Conservation (phyloP, 2,888 invertebrate species). For the Schrankia costaestrigalis region DNA sequence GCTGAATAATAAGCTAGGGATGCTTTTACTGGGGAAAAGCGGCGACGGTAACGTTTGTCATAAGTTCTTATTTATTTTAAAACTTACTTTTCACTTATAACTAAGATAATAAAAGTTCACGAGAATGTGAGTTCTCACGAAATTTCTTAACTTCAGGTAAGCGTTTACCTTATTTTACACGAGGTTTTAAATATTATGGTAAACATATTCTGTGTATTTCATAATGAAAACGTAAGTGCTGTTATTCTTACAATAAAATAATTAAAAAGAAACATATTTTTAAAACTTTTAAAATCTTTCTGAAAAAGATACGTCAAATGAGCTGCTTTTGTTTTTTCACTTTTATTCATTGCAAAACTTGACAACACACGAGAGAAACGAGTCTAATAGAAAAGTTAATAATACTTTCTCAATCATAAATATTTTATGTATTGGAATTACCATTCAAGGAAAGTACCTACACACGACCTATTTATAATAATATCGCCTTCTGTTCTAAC, state of each 20-base stretch:
- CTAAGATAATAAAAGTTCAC: slow-evolving; percentile 24
- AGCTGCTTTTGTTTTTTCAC: slow-evolving; percentile 1
- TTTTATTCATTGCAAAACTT: too few relatives aligned
- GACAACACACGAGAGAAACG: too few relatives aligned
- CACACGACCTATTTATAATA: too few relatives aligned
- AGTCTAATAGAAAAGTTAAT: too few relatives aligned
- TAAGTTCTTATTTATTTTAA: slow-evolving; percentile 29
- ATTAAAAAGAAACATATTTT: too few relatives aligned
- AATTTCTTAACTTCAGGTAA: slow-evolving; percentile 12
- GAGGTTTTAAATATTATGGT: slow-evolving; percentile 15
- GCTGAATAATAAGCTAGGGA: slow-evolving; percentile 15
- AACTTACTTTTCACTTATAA: slow-evolving; percentile 27
- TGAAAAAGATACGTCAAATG: slow-evolving; percentile 3
- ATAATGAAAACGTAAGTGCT: slow-evolving; percentile 10
- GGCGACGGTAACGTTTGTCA: slow-evolving; percentile 17
- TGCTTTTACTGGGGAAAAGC: slow-evolving; percentile 17
- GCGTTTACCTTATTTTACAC: slow-evolving; percentile 18
- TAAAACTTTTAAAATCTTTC: slow-evolving; percentile 9
- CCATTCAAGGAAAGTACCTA: too few relatives aligned
- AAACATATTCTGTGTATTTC: slow-evolving; percentile 10
- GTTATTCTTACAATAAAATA: too few relatives aligned
- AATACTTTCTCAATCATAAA: too few relatives aligned
- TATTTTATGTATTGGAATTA: too few relatives aligned
- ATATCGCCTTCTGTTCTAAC: too few relatives aligned
- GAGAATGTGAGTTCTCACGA: slow-evolving; percentile 16